Evolutionary conservation across 2,797 vertebrate species (phyloP).

Genomic region (Morus bassanus): DNA sequence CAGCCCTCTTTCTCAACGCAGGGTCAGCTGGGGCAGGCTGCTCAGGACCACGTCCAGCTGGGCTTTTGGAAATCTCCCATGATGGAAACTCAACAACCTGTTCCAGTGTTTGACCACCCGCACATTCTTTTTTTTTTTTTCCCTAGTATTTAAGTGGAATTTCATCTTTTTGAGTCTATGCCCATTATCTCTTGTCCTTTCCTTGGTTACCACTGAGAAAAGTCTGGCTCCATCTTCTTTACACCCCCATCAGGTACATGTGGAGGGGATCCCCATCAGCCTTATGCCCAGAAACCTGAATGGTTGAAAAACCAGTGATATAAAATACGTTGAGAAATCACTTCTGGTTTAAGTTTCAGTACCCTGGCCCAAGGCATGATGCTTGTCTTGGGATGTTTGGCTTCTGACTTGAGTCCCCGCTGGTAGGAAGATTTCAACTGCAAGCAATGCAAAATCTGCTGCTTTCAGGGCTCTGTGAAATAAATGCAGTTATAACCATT

Average conservation of each 20-base stretch:
- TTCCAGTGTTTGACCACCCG: background rate
- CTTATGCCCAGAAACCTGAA: background rate
- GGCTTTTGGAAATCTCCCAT: background rate
- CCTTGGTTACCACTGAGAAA: background rate
- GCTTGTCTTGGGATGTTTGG: background rate
- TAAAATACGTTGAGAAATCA: background rate
- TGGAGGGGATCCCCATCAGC: background rate
- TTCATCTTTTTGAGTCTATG: background rate
- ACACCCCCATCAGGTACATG: background rate
- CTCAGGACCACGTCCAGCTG: background rate
- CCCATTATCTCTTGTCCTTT: background rate
- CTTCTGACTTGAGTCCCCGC: background rate
- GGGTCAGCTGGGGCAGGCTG: background rate
- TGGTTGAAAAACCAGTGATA: background rate
- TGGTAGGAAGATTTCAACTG: background rate
- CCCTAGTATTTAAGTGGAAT: background rate
- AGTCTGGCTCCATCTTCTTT: background rate
- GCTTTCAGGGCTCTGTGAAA: background rate
- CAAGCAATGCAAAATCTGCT: background rate
- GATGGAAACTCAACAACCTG: background rate
- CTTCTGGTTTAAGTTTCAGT: background rate
- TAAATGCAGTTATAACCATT: background rate
- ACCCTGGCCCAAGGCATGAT: background rate
- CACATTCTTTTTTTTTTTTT: background rate
- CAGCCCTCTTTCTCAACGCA: background rate